Conservation (phyloP, 2,113 vertebrate species). For the Cochlearius cochlearius region DNA sequence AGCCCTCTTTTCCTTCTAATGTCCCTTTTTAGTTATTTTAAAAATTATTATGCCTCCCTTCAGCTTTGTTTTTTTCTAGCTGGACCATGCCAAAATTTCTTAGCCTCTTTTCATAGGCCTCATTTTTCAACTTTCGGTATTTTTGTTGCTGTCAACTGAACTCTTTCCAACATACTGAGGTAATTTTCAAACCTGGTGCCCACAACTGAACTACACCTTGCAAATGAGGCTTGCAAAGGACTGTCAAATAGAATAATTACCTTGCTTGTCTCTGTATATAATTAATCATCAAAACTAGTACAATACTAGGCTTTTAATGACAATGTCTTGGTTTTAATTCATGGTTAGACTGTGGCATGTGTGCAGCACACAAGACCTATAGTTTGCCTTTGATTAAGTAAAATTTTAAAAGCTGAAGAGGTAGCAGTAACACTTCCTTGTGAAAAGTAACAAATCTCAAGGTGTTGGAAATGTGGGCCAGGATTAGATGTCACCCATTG, state of each 20-base stretch:
- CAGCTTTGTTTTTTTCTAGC: neutral
- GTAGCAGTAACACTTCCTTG: neutral
- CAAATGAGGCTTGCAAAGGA: neutral
- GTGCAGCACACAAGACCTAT: neutral
- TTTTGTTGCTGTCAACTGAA: neutral
- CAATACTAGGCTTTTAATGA: neutral
- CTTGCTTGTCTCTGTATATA: neutral
- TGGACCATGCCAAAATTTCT: neutral
- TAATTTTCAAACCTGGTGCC: neutral
- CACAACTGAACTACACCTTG: neutral
- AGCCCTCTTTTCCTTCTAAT: neutral
- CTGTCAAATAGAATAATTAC: conserved; percentile 7
- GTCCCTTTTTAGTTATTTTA: neutral
- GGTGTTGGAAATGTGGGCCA: neutral
- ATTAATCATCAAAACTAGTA: neutral
- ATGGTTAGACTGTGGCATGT: neutral
- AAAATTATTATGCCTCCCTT: neutral
- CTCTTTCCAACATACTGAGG: neutral
- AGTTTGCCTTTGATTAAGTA: neutral
- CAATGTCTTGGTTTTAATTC: neutral
- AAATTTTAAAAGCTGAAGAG: neutral
- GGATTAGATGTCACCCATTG: neutral
- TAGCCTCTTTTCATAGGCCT: neutral
- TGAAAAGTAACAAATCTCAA: neutral
- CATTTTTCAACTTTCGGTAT: neutral